These are phyloP conservation scores for Paralvinella palmiformis DNA, from an alignment of 1,140 invertebrate genomes.

Conservation along the genomic window DNA sequence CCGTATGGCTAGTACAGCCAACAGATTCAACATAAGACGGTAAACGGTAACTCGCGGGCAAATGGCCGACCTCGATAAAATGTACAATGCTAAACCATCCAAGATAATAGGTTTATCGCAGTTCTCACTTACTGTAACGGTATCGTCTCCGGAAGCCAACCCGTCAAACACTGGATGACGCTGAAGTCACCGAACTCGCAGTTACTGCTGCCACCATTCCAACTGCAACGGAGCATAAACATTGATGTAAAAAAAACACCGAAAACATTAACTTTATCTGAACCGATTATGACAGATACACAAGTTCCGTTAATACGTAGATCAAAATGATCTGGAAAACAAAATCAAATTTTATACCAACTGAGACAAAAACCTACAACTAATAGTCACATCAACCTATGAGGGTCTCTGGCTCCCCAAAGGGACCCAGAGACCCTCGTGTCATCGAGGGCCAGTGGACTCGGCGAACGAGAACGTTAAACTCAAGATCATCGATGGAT, in stretches of 20 bases:
- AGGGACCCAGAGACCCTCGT: too few species aligned
- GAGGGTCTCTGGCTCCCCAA: too few species aligned
- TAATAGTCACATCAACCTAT: too few species aligned
- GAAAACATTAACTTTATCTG: neutral
- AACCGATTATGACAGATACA: neutral
- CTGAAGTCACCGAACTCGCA: constrained; percentile 49
- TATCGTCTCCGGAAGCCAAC: constrained; percentile 50
- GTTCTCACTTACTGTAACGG: constrained; percentile 44
- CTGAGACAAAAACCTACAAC: neutral
- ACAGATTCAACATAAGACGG: too few species aligned
- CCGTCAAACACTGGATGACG: constrained; percentile 46
- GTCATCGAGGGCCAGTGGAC: too few species aligned
- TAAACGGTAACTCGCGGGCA: too few species aligned
- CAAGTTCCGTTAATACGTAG: neutral
- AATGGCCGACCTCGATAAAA: too few species aligned
- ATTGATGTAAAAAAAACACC: neutral
- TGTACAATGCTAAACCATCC: too few species aligned
- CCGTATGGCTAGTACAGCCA: too few species aligned
- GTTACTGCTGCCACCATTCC: constrained; percentile 33
- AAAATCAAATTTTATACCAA: neutral
- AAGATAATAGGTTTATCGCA: neutral
- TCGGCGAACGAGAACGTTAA: too few species aligned
- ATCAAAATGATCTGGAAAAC: neutral
- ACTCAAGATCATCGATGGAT: too few species aligned
- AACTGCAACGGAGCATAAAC: constrained; percentile 32